A percentile compares a stretch with the other conserved stretches of the same genome.
These are phyloP conservation scores for Amphilophus citrinellus DNA, from an alignment of 2,113 vertebrate genomes.

Conservation along the genomic window DNA sequence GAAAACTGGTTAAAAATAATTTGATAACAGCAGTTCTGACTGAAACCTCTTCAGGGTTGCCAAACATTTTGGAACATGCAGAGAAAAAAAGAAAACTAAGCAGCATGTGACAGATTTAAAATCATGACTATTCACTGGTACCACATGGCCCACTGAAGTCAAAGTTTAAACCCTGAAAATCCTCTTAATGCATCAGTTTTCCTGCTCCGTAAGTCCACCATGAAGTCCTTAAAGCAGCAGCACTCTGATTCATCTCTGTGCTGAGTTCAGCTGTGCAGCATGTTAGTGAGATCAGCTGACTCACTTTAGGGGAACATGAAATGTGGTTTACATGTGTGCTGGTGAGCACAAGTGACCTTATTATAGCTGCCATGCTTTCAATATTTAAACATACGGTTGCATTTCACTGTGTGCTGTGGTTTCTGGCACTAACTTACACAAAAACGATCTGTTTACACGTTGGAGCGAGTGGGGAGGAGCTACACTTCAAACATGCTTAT, in stretches of 20 bases:
- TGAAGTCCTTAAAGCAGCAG: neutral
- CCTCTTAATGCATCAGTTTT: constrained; percentile 28
- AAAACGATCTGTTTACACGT: neutral
- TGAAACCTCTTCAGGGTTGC: neutral
- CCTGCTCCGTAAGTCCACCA: neutral
- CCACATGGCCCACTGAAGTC: neutral
- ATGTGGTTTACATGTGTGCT: neutral
- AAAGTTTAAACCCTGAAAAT: constrained; percentile 40
- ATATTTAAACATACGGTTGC: constrained; percentile 39
- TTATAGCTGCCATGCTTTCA: neutral
- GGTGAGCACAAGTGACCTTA: neutral
- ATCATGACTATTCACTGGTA: neutral
- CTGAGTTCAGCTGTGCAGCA: no score
- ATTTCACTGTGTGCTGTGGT: neutral
- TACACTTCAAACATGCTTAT: neutral
- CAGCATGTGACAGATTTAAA: constrained; percentile 1
- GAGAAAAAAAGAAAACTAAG: neutral
- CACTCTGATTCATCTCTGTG: neutral
- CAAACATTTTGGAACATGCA: neutral
- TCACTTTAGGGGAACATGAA: neutral
- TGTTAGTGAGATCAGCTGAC: neutral
- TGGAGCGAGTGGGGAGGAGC: neutral
- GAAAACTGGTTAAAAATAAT: neutral
- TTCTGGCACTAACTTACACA: neutral
- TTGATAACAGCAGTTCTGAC: neutral